These are phyloP conservation scores for Ceyx margarethae DNA, from an alignment of 2,113 vertebrate species.

Conservation along the genomic window DNA sequence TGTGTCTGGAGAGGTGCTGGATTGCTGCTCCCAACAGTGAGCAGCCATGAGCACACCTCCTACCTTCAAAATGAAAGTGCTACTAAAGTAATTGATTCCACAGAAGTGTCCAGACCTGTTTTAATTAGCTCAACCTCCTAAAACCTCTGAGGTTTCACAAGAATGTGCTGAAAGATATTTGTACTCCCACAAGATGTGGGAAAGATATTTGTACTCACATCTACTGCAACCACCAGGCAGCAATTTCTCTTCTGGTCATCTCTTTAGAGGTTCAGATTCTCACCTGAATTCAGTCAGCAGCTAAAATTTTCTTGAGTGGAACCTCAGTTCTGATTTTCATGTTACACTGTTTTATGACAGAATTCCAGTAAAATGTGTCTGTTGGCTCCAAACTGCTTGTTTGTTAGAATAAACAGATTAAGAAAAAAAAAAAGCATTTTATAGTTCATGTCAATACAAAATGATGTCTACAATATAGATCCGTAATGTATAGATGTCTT, in stretches of 20 bases:
- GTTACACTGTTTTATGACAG: not conserved
- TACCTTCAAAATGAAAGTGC: not conserved
- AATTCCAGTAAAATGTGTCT: not conserved
- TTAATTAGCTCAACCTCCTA: not conserved
- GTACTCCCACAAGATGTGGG: not conserved
- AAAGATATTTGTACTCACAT: not conserved
- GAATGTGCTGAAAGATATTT: not conserved
- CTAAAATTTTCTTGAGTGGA: not conserved
- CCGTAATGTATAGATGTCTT: not conserved
- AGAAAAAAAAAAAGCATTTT: not conserved
- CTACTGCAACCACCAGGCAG: not conserved
- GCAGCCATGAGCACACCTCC: not conserved
- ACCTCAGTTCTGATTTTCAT: not conserved
- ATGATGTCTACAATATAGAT: not conserved
- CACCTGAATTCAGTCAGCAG: not conserved
- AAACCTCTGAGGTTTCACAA: not conserved
- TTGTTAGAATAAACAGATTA: not conserved
- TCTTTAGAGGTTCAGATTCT: not conserved
- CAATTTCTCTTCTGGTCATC: not conserved
- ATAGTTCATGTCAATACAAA: not conserved
- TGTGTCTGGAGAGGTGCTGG: not conserved
- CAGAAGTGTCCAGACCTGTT: not conserved
- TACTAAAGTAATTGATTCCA: not conserved
- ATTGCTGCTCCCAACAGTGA: not conserved
- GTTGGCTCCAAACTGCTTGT: not conserved